Base-by-base conservation (phyloP, 2,113 vertebrate genomes). In the Tachysurus vachellii region DNA sequence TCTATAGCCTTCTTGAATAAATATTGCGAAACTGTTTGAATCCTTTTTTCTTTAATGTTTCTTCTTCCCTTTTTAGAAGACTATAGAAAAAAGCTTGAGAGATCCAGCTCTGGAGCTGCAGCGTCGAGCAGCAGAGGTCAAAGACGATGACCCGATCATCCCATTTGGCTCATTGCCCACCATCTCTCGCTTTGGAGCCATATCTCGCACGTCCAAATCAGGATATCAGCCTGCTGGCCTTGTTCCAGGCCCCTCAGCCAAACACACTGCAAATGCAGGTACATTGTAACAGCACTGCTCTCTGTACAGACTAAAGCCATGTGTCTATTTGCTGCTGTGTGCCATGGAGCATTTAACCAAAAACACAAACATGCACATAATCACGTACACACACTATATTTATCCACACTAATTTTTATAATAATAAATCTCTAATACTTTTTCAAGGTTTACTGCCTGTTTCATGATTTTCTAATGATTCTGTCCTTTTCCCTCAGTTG, bases 111-210 rank as follows among this genome's bases (percentile, higher is more conserved):
- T 97, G 81, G 98, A 99, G 86, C 94, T 97, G 88, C 97, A 98
- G 85, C 95, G 98, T 6, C 95, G 98, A 91, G 94, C 95, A 0
- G 92, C 97, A 3, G 98, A 99, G 90, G 92, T 96, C 0, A 96
- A 95, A 88, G 97, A 98, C 21, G 98, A 99, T 19, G 98, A 99
- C 90, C 98, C 98, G 88, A 99, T 99, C 90, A 99, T 99, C 85
- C 98, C 98, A 0, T 99, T 99, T 90, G 98, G 98, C 88, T 96
- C 99, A 73, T 94, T 97, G 89, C 98, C 98, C 47, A 99, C 98
- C 28, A 97, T 99, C 16, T 99, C 98, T 0, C 96, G 97, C 88
- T 99, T 99, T 88, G 98, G 98, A 47, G 98, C 97, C 89, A 99
- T 99, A 87, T 99, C 98, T 59, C 96, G 98, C 90, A 98, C 97